These are phyloP conservation scores for Tethya wilhelma DNA, from an alignment of 37 sponge, comb jelly and placozoan genomes.

Conservation along the genomic window DNA sequence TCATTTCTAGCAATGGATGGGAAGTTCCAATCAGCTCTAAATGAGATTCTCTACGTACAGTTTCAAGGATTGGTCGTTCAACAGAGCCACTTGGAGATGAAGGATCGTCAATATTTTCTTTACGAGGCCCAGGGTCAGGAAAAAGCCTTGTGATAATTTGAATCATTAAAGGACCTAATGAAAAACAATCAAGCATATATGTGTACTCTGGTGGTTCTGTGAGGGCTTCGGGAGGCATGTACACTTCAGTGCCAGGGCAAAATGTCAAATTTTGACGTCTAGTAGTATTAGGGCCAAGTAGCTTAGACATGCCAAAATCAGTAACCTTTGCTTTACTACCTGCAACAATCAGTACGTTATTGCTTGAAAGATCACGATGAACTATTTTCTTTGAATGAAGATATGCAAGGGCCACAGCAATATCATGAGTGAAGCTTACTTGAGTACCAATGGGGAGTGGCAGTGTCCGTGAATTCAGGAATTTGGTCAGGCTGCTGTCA, in stretches of 20 bases:
- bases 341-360: slow-evolving; percentile 37
- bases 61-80: not conserved
- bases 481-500: too few relatives aligned
- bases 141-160: slow-evolving; percentile 27
- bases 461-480: too few relatives aligned
- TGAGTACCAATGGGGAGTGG: too few relatives aligned
- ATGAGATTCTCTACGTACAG: not conserved
- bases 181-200: slow-evolving; percentile 8
- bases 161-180: slow-evolving; percentile 27
- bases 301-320: slow-evolving; percentile 45
- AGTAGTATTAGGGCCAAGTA: not conserved
- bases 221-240: slow-evolving; percentile 47
- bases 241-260: slow-evolving; percentile 12
- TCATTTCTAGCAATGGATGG: not conserved
- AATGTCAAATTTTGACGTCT: not conserved
- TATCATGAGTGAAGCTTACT: slow-evolving; percentile 46
- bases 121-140: slow-evolving; percentile 11
- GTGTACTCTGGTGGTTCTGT: slow-evolving; percentile 1
- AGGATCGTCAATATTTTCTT: not conserved
- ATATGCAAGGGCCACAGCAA: slow-evolving; percentile 36
- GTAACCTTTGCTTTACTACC: slow-evolving; percentile 32
- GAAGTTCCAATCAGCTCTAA: not conserved
- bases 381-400: slow-evolving; percentile 38
- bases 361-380: slow-evolving; percentile 49
- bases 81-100: not conserved